Conservation (phyloP, 2,113 vertebrate species). For the Cyphomyrus plagiostoma region DNA sequence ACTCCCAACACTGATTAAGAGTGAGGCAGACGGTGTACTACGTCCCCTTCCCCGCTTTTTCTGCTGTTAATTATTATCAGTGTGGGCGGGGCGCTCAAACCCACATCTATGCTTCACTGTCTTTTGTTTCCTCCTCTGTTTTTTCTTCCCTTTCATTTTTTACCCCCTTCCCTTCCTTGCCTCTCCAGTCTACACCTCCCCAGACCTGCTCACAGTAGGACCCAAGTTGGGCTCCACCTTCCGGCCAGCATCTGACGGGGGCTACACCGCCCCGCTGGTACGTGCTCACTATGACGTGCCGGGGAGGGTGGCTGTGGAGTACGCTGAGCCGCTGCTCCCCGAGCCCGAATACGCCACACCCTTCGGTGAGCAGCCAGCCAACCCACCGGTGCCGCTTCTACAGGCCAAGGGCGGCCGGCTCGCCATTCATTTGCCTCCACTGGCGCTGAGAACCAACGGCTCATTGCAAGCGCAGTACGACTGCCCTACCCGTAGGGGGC, state of each 20-base stretch:
- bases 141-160: not conserved
- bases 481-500: slow-evolving; percentile 50
- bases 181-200: slow-evolving; percentile 69
- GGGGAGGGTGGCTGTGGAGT: slow-evolving; percentile 58
- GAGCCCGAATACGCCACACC: slow-evolving; percentile 79
- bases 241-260: slow-evolving; percentile 57
- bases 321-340: slow-evolving; percentile 64
- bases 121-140: not conserved
- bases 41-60: not conserved
- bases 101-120: not conserved
- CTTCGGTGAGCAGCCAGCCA: slow-evolving; percentile 52
- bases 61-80: not conserved
- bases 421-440: not conserved
- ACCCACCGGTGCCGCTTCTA: slow-evolving; percentile 18
- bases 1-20: not conserved
- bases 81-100: not conserved
- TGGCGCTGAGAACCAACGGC: not conserved
- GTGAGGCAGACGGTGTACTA: not conserved
- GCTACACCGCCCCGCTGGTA: slow-evolving; percentile 68
- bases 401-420: slow-evolving; percentile 1
- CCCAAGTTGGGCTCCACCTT: slow-evolving; percentile 68
- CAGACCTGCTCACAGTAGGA: slow-evolving; percentile 50
- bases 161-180: not conserved
- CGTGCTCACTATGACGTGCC: slow-evolving; percentile 68
- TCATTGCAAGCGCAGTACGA: slow-evolving; percentile 49